Evolutionary conservation across 2,113 vertebrate species (phyloP).

Genomic region (Choloepus hoffmanni): DNA sequence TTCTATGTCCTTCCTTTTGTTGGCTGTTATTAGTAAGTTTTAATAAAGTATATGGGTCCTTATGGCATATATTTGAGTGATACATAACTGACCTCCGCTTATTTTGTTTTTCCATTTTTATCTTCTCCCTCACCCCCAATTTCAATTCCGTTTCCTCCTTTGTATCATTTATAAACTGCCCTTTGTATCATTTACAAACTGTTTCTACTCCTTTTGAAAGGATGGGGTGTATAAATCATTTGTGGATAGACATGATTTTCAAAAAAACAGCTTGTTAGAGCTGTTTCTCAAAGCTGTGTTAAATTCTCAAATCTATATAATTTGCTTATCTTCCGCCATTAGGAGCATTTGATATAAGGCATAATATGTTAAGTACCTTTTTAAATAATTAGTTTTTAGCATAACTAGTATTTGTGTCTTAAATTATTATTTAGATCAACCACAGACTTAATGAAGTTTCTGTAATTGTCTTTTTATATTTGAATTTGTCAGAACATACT

Average conservation of each 20-base stretch:
- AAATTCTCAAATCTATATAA: not conserved
- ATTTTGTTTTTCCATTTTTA: constrained; percentile 34
- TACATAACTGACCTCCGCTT: not conserved
- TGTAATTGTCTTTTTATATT: constrained; percentile 30
- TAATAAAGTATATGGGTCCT: not conserved
- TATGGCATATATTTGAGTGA: constrained; percentile 31
- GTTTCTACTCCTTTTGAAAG: constrained; percentile 44
- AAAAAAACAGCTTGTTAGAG: constrained; percentile 4
- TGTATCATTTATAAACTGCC: not conserved
- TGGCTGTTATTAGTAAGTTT: constrained; percentile 11
- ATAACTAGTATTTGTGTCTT: not conserved
- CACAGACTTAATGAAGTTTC: not conserved
- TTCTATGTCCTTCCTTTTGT: not conserved
- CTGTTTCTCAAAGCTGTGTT: constrained; percentile 4
- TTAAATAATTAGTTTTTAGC: not conserved
- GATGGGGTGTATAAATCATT: not conserved
- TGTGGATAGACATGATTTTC: not conserved
- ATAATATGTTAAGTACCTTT: not conserved
- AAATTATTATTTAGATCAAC: not conserved
- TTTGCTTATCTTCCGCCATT: not conserved
- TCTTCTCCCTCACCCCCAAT: not conserved
- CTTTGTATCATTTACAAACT: not conserved
- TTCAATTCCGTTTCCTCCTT: not conserved
- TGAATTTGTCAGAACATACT: constrained; percentile 8
- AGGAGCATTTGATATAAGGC: not conserved